Percentiles rank a stretch among this genome's conserved stretches.
Evolutionary conservation across 2,888 invertebrate genomes (phyloP).

Genomic region (Harmothoe impar): DNA sequence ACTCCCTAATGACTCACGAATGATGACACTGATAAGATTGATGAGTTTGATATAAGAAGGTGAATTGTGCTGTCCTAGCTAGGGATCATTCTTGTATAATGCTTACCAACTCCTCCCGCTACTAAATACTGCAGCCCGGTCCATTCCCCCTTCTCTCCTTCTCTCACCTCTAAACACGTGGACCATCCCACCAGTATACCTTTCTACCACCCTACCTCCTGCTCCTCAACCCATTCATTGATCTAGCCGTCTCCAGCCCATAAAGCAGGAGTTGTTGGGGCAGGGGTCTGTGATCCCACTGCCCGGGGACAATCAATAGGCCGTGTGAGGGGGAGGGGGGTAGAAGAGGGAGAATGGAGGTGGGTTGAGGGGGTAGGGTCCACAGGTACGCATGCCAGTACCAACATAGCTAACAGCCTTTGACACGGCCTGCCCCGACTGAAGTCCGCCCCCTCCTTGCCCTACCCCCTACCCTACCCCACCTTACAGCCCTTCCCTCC

Average conservation of each 20-base stretch:
- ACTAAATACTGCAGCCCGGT: no score
- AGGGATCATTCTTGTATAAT: no score
- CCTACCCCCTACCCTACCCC: not conserved
- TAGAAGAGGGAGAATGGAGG: not conserved
- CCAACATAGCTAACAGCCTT: not conserved
- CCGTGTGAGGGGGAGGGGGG: not conserved
- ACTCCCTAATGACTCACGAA: no score
- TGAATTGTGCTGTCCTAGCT: no score
- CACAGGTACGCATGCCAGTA: conserved; percentile 29
- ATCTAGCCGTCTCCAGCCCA: not conserved
- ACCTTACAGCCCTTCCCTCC: not conserved
- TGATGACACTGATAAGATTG: no score
- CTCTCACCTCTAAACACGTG: not conserved
- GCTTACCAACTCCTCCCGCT: no score
- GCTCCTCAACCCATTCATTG: not conserved
- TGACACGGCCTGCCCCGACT: not conserved
- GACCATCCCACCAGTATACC: no score
- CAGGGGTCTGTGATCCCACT: not conserved
- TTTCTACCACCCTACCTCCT: not conserved
- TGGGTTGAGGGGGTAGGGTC: not conserved
- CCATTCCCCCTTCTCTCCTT: no score
- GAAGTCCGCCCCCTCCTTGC: not conserved
- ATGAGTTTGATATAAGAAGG: no score
- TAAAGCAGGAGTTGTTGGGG: not conserved
- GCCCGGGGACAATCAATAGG: conserved; percentile 15